phyloP scores from a whole-genome alignment of 2,113 vertebrate genomes.

The Neolamprologus sp. region DNA sequence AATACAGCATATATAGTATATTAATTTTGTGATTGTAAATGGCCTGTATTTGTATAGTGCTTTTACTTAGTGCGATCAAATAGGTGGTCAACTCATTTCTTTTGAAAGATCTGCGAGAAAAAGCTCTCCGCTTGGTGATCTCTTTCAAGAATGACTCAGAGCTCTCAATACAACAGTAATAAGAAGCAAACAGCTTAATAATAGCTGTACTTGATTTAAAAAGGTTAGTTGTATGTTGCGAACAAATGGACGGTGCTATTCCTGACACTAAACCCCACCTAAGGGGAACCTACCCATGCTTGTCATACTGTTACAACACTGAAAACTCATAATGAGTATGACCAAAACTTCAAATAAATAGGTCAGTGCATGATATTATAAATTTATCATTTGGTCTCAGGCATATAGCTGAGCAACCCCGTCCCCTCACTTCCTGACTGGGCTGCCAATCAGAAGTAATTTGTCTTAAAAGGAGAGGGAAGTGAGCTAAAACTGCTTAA shows the following conservation, averaged over 20 bases:
- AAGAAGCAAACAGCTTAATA: neutral
- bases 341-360: neutral
- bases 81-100: neutral
- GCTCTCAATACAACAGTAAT: neutral
- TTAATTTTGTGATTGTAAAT: neutral
- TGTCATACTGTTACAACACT: neutral
- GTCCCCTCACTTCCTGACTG: rapidly evolving
- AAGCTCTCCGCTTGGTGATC: neutral
- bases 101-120: neutral
- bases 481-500: neutral
- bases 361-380: neutral
- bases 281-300: neutral
- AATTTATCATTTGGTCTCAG: neutral
- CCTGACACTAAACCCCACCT: neutral
- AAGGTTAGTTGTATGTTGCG: neutral
- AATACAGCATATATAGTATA: neutral
- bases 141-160: neutral
- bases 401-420: neutral
- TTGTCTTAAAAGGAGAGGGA: neutral
- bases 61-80: neutral
- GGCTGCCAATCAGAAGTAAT: neutral
- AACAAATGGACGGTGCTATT: neutral
- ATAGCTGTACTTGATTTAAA: neutral
- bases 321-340: neutral
- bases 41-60: neutral